Base-by-base conservation (phyloP, 1,140 invertebrate species). In the Conopomorpha cramerella region DNA sequence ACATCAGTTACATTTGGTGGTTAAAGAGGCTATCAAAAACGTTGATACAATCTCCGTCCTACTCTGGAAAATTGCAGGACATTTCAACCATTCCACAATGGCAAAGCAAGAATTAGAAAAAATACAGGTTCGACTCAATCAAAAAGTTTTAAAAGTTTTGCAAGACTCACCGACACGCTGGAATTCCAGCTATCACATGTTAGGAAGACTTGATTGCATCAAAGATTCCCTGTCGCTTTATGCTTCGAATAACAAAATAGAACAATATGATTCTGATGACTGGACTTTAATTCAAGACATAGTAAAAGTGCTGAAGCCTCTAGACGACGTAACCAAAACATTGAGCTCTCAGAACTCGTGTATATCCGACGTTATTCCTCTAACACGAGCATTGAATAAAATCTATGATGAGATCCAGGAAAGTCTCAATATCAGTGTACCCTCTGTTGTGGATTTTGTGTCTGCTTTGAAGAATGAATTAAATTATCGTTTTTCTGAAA, bases 101-200 rank as follows among this genome's bases (percentile, higher is more conserved):
- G 28, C 28, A 8, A 13, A 30, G 8, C 12, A 13, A 13, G 28
- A 17, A 33, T 8, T 16, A 16, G 31, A 14, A 17, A 33, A 33
- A 33, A 16, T 33, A 17, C 16, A 33, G 16, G 16, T 33, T 33
- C 16, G 28, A 33, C 31, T 33, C 31, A 33, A 17, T 14, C 31
- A 33, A 33, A 33, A 33, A 33, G 12, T 16, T 16, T 33, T 33
- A 14, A 14, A 14, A 4, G 3, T 33, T 33, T 15, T 33, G 31
- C 31, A 33, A 33, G 31, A 30, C 28, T 30, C 28, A 12, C 28
- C 12, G 28, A 30, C 28, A 30, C 12, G 6, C 12, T 30, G 28
- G 28, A 30, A 30, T 8, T 30, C 28, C 12, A 30, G 28, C 28
- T 30, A 30, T 30, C 12, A 30, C 13, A 30, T 30, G 28, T 30